Percentiles rank a stretch among this genome's conserved stretches.
These are phyloP conservation scores for Diadromus collaris DNA, from an alignment of 2,888 invertebrate species.

Conservation along the genomic window DNA sequence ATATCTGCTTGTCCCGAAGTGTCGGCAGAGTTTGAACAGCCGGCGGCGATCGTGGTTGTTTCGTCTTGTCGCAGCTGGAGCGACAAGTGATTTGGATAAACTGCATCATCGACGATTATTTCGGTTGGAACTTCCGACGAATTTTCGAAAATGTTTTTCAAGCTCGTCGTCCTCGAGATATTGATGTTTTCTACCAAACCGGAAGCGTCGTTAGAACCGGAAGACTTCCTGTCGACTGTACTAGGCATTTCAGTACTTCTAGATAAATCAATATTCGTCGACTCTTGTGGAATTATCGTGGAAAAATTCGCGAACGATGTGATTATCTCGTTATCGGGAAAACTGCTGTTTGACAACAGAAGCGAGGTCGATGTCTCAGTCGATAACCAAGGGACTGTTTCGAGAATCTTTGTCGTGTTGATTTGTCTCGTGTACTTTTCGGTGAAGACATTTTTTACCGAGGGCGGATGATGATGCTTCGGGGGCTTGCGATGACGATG, in stretches of 20 bases:
- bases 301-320: neutral
- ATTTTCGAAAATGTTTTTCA: neutral
- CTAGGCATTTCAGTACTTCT: neutral
- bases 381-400: neutral
- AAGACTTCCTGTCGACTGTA: neutral
- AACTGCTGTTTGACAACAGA: neutral
- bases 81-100: neutral
- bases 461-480: neutral
- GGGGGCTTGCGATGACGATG: constrained; percentile 37
- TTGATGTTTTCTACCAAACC: neutral
- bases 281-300: neutral
- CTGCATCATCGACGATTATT: constrained; percentile 4
- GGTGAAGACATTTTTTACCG: constrained; percentile 5
- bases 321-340: constrained; percentile 1
- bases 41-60: neutral
- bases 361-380: constrained; percentile 3
- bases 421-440: constrained; percentile 17
- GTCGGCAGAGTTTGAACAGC: neutral
- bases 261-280: neutral
- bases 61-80: neutral
- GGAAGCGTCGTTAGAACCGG: neutral
- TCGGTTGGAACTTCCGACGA: neutral
- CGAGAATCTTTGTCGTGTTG: constrained; percentile 14
- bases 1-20: neutral
- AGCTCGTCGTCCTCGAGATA: neutral